phyloP scores from a whole-genome alignment of 2,113 vertebrate species.

The Aptenodytes patagonicus region DNA sequence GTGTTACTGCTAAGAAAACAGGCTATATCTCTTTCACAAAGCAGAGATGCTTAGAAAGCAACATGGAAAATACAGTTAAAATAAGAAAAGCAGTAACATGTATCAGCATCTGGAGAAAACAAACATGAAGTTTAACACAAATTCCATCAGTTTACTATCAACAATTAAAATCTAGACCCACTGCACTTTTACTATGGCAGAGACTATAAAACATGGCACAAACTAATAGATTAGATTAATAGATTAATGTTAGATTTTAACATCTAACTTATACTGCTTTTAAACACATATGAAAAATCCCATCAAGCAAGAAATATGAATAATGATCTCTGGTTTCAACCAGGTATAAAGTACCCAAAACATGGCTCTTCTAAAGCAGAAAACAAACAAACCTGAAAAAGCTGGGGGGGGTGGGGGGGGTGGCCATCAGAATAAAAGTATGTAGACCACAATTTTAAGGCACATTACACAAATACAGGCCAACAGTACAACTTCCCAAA shows the following conservation, averaged over 20 bases:
- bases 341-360: background rate
- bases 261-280: background rate
- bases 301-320: background rate
- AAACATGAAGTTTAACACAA: background rate
- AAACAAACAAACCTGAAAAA: background rate
- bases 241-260: background rate
- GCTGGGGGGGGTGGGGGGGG: rapidly evolving
- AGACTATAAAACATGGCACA: background rate
- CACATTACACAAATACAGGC: background rate
- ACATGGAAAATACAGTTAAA: background rate
- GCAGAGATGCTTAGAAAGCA: background rate
- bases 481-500: background rate
- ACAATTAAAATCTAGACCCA: background rate
- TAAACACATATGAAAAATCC: background rate
- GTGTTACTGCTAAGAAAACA: background rate
- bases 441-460: background rate
- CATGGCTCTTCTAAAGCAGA: background rate
- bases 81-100: background rate
- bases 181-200: background rate
- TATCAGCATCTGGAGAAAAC: background rate
- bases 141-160: background rate
- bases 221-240: background rate
- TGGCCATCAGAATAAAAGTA: too few relatives aligned
- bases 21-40: background rate
- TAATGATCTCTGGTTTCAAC: background rate